Percentiles rank a stretch among this genome's conserved stretches.
Evolutionary conservation across 2,797 vertebrate species (phyloP).

Genomic region (Ambastaia sidthimunki): DNA sequence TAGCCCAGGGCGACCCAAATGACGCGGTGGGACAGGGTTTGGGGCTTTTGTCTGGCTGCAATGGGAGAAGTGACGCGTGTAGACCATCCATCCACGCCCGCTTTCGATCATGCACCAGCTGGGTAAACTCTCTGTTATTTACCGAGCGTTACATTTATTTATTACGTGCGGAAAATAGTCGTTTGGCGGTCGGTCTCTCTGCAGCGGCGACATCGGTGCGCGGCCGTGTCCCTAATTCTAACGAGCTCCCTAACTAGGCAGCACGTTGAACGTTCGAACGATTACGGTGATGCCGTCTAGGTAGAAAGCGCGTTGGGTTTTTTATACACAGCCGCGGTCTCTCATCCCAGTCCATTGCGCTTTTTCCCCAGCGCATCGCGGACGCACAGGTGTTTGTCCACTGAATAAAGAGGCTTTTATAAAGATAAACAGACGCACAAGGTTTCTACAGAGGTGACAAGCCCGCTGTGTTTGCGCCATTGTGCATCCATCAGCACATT

Average conservation of each 20-base stretch:
- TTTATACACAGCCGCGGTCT: background rate
- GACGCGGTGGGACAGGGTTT: conserved; percentile 60
- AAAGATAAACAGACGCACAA: conserved; percentile 44
- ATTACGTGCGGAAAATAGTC: conserved; percentile 53
- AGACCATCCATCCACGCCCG: conserved; percentile 71
- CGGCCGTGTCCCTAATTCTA: conserved; percentile 10
- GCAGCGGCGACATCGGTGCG: conserved; percentile 34
- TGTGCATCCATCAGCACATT: conserved; percentile 83
- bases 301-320: background rate
- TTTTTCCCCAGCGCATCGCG: conserved; percentile 61
- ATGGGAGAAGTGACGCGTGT: conserved; percentile 58
- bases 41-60: conserved; percentile 48
- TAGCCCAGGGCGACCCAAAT: conserved; percentile 61
- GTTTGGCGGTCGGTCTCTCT: conserved; percentile 41
- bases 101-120: conserved; percentile 68
- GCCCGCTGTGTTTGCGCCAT: conserved; percentile 74
- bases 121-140: conserved; percentile 69
- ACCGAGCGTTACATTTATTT: conserved; percentile 47
- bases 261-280: background rate
- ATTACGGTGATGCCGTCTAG: background rate
- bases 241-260: background rate
- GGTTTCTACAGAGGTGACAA: conserved; percentile 62
- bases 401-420: conserved; percentile 31
- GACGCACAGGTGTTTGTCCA: conserved; percentile 29
- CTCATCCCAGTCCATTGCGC: background rate